Evolutionary conservation across 1,140 invertebrate genomes (phyloP), one percentile per base, ranked within the genome.

Genomic region (Lordiphosa mommai): DNA sequence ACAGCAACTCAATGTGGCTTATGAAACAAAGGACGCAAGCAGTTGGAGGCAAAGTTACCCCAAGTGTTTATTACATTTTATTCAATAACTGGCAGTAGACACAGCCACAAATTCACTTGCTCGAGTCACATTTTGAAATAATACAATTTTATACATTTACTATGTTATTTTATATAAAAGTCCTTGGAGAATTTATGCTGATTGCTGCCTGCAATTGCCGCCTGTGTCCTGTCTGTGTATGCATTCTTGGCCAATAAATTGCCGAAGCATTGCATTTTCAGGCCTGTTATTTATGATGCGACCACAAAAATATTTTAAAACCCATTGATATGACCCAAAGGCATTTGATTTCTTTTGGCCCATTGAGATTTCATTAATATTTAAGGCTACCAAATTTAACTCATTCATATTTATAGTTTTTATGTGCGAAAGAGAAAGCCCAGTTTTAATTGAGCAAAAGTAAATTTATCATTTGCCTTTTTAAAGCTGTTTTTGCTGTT

Each of bases 61-160:
- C 84, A 84, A 82, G 76, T 82, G 76, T 82, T 82, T 82, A 82
- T 82, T 82, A 82, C 76, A 82, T 82, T 82, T 82, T 82, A 82
- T 82, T 82, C 76, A 80, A 82, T 80, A 80, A 82, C 68, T 79
- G 50, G 14, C 9, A 23, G 17, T 6, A 47, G 30, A 51, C 20
- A 46, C 32, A 46, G 8, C 17, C 30, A 32, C 37, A 56, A 33
- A 46, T 51, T 47, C 40, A 58, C 34, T 56, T 61, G 59, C 61
- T 56, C 61, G 50, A 56, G 12, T 82, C 52, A 67, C 71, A 67
- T 82, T 74, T 68, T 76, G 47, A 80, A 63, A 71, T 80, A 82
- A 80, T 74, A 82, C 74, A 71, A 74, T 74, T 69, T 72, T 69
- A 68, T 72, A 59, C 69, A 64, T 74, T 74, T 74, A 65, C 52